Percentiles rank a stretch among this genome's conserved stretches.
Evolutionary conservation across 1,140 invertebrate genomes (phyloP).

Genomic region (Drosophila seguyi): DNA sequence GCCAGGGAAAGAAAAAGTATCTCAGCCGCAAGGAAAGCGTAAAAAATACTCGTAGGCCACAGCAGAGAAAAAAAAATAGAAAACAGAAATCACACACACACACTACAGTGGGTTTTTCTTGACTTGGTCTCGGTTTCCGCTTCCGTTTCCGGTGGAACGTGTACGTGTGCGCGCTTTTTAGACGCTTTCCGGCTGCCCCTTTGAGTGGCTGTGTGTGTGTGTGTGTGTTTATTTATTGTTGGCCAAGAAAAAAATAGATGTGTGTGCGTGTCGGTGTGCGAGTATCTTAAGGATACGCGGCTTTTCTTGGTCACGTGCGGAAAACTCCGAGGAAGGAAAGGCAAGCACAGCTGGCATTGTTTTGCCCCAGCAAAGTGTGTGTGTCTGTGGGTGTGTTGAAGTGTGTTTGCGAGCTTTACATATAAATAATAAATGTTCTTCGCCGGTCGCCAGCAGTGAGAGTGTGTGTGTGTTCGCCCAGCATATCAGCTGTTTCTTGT

Average conservation of each 20-base stretch:
- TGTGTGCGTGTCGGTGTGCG: conserved; percentile 38
- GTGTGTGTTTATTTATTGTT: conserved; percentile 73
- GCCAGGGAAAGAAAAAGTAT: conserved; percentile 67
- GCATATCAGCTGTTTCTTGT: conserved; percentile 74
- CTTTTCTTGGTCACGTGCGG: conserved; percentile 62
- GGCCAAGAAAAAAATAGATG: conserved; percentile 48
- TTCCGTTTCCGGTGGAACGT: conserved; percentile 66
- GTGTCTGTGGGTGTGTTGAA: too few relatives aligned
- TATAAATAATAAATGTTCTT: conserved; percentile 81
- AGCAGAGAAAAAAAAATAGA: conserved; percentile 21
- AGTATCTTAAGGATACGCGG: conserved; percentile 70
- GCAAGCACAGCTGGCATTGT: conserved; percentile 69
- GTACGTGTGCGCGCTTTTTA: conserved; percentile 73
- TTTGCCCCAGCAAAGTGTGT: conserved; percentile 51
- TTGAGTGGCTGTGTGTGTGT: conserved; percentile 27
- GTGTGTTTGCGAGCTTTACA: conserved; percentile 41
- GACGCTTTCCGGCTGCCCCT: conserved; percentile 53
- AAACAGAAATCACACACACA: conserved; percentile 45
- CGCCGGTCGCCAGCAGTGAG: conserved; percentile 19
- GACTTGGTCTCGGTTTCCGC: conserved; percentile 66
- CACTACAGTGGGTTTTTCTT: conserved; percentile 48
- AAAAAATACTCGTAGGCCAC: conserved; percentile 32
- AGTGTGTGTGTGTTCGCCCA: conserved; percentile 34
- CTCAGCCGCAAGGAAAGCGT: conserved; percentile 40
- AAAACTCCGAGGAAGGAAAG: conserved; percentile 58